These are phyloP conservation scores for Scolopax rusticola DNA, from an alignment of 2,797 vertebrate species.

Conservation along the genomic window DNA sequence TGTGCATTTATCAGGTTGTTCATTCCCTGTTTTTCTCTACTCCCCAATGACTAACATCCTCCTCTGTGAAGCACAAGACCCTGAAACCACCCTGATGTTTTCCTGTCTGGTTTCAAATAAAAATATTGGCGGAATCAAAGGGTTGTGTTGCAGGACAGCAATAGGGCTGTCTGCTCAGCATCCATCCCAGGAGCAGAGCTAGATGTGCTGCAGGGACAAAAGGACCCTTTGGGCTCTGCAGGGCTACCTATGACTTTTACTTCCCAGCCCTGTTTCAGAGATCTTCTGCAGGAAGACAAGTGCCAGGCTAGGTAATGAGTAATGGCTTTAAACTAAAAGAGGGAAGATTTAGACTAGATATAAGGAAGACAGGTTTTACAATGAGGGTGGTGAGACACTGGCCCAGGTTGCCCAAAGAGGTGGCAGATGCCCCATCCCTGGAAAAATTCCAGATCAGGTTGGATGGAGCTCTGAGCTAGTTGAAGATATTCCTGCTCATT, in stretches of 20 bases:
- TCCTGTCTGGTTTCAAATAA: background rate
- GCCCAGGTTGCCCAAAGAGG: background rate
- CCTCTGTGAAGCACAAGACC: background rate
- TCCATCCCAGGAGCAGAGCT: background rate
- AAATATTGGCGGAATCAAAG: background rate
- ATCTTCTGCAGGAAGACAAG: background rate
- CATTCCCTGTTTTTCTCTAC: accelerated
- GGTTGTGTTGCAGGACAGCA: accelerated
- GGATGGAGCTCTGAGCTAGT: background rate
- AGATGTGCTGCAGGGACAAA: background rate
- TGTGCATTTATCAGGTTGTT: background rate
- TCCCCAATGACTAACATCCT: background rate
- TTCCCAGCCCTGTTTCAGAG: background rate
- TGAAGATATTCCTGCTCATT: background rate
- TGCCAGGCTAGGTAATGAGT: background rate
- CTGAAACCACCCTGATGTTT: background rate
- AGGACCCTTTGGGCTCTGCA: background rate
- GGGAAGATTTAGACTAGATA: background rate
- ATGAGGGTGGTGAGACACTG: background rate
- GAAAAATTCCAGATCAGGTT: background rate
- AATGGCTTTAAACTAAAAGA: background rate
- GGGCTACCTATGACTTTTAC: background rate
- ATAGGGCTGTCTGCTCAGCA: background rate
- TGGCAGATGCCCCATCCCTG: background rate
- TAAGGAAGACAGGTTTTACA: background rate